Evolutionary conservation across 1,140 invertebrate species (phyloP).

Genomic region (Stegodyphus dumicola): DNA sequence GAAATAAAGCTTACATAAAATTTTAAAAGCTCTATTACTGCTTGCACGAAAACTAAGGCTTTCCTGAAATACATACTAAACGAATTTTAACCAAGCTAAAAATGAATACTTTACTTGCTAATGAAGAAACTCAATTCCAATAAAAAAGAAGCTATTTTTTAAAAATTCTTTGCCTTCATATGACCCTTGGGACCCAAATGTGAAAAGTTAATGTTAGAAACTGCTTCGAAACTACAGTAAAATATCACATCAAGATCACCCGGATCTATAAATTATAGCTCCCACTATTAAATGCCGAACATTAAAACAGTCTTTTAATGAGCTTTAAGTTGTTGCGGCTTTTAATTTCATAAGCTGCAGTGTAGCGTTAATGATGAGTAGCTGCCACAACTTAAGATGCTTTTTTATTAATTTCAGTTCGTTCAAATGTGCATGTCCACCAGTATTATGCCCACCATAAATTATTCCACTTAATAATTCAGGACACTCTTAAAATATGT

Average conservation of each 20-base stretch:
- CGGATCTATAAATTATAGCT: slow-evolving; percentile 9
- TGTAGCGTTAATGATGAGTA: slow-evolving; percentile 21
- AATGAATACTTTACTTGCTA: too few relatives aligned
- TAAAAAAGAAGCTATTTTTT: too few relatives aligned
- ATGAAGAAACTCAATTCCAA: too few relatives aligned
- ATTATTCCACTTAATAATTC: slow-evolving; percentile 28
- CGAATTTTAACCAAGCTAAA: too few relatives aligned
- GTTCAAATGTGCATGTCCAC: slow-evolving; percentile 10
- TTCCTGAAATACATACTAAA: too few relatives aligned
- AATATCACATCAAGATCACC: not conserved
- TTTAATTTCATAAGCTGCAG: slow-evolving; percentile 16
- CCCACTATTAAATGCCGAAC: not conserved
- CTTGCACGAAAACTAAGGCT: too few relatives aligned
- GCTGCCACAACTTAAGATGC: not conserved
- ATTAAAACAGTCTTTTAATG: slow-evolving; percentile 44
- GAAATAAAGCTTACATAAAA: too few relatives aligned
- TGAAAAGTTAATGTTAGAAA: too few relatives aligned
- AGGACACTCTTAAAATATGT: slow-evolving; percentile 22
- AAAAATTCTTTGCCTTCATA: too few relatives aligned
- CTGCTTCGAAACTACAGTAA: too few relatives aligned
- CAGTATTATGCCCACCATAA: slow-evolving; percentile 12
- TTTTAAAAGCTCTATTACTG: too few relatives aligned
- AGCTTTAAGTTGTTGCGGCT: slow-evolving; percentile 34
- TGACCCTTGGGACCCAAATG: too few relatives aligned
- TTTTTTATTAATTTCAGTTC: not conserved